phyloP scores from a whole-genome alignment of 2,797 vertebrate species.

The Catharus ustulatus region DNA sequence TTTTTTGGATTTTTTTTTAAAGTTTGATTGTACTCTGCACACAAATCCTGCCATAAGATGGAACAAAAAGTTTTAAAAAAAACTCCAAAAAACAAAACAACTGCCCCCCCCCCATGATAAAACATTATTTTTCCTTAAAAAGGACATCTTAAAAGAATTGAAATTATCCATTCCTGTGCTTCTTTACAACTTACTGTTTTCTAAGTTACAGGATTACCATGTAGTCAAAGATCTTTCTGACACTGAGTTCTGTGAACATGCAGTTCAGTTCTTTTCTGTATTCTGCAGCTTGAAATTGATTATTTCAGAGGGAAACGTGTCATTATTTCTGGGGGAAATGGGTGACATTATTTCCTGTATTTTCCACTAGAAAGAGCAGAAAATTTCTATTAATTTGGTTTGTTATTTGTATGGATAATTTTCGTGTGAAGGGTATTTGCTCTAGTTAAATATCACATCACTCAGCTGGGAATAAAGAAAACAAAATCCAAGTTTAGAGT shows the following conservation, averaged over 20 bases:
- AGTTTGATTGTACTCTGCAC: background rate
- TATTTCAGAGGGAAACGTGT: background rate
- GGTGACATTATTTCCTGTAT: background rate
- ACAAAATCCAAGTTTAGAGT: background rate
- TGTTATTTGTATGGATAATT: background rate
- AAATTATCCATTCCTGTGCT: background rate
- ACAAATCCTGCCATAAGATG: background rate
- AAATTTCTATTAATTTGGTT: background rate
- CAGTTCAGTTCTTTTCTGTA: background rate
- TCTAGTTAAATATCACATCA: background rate
- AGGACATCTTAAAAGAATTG: background rate
- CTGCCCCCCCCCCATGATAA: rapidly evolving
- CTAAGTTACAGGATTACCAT: background rate
- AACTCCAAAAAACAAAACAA: rapidly evolving
- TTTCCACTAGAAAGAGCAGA: background rate
- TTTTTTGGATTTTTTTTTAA: background rate
- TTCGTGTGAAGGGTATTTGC: background rate
- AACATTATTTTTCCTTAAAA: background rate
- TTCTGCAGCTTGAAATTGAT: background rate
- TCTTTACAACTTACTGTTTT: background rate
- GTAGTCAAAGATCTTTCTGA: background rate
- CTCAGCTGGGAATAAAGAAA: background rate
- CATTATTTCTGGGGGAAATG: background rate
- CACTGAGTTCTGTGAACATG: background rate
- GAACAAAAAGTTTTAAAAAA: background rate